These are phyloP conservation scores for Ceratitis capitata DNA, from an alignment of 1,140 invertebrate genomes.

Conservation along the genomic window DNA sequence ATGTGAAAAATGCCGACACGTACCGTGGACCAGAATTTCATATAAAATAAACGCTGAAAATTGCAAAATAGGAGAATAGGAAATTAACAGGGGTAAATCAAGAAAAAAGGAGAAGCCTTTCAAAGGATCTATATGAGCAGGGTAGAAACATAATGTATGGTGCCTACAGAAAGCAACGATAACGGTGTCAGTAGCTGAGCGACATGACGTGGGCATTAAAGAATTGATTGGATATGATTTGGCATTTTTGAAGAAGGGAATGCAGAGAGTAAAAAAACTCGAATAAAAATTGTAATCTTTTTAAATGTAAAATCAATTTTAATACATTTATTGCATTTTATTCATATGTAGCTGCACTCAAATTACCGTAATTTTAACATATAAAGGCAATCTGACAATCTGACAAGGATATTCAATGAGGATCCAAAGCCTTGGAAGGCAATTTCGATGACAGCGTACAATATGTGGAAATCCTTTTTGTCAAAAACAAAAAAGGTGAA, in stretches of 20 bases:
- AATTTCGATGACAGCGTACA: not conserved
- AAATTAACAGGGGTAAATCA: not conserved
- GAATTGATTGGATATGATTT: not conserved
- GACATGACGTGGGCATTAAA: not conserved
- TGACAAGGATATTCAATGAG: not conserved
- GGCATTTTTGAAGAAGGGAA: not conserved
- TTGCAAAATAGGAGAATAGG: too few species aligned
- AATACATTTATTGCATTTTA: not conserved
- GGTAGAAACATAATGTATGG: not conserved
- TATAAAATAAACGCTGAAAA: not conserved
- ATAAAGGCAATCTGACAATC: not conserved
- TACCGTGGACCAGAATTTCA: not conserved
- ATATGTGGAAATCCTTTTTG: constrained; percentile 3
- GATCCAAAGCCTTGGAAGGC: not conserved
- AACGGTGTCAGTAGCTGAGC: not conserved
- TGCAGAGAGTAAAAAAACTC: not conserved
- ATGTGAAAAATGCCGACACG: not conserved
- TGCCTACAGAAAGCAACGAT: not conserved
- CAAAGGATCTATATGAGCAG: not conserved
- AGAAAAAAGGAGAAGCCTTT: not conserved
- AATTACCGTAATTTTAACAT: not conserved
- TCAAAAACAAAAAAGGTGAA: constrained; percentile 1
- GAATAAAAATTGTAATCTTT: not conserved
- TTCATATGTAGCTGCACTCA: not conserved
- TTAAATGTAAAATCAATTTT: not conserved